Evolutionary conservation across 1,140 invertebrate genomes (phyloP).

Genomic region (Tachypleus tridentatus): DNA sequence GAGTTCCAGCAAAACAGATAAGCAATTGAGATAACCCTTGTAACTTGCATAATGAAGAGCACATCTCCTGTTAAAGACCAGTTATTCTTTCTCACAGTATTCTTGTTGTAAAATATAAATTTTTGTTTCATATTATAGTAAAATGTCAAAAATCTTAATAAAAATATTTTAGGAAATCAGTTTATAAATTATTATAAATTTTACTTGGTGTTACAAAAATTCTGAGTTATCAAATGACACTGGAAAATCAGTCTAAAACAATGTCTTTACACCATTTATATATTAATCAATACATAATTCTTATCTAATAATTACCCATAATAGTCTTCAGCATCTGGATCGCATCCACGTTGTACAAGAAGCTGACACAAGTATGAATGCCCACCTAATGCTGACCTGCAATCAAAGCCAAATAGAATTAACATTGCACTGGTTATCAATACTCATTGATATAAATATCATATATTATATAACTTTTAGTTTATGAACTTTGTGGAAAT

Average conservation of each 20-base stretch:
- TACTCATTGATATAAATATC: neutral
- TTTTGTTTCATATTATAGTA: too few species aligned
- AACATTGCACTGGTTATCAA: conserved; percentile 10
- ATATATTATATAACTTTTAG: neutral
- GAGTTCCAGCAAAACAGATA: conserved; percentile 35
- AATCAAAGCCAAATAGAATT: conserved; percentile 6
- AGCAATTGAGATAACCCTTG: conserved; percentile 36
- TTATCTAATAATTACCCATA: conserved; percentile 28
- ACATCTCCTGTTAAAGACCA: conserved; percentile 27
- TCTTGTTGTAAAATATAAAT: too few species aligned
- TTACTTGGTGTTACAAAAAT: neutral
- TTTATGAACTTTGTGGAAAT: neutral
- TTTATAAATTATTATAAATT: conserved; percentile 1
- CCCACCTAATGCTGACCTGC: conserved; percentile 37
- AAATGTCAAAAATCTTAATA: neutral
- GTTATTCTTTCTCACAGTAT: too few species aligned
- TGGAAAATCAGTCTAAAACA: neutral
- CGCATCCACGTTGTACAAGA: conserved; percentile 34
- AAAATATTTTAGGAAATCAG: conserved; percentile 1
- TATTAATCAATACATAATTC: too few species aligned
- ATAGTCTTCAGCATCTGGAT: conserved; percentile 32
- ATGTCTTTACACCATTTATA: neutral
- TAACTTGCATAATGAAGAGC: conserved; percentile 37
- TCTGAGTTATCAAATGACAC: neutral
- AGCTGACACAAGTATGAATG: conserved; percentile 38